Evolutionary conservation across 2,113 vertebrate genomes (phyloP).

Genomic region (Macquaria ambigua): DNA sequence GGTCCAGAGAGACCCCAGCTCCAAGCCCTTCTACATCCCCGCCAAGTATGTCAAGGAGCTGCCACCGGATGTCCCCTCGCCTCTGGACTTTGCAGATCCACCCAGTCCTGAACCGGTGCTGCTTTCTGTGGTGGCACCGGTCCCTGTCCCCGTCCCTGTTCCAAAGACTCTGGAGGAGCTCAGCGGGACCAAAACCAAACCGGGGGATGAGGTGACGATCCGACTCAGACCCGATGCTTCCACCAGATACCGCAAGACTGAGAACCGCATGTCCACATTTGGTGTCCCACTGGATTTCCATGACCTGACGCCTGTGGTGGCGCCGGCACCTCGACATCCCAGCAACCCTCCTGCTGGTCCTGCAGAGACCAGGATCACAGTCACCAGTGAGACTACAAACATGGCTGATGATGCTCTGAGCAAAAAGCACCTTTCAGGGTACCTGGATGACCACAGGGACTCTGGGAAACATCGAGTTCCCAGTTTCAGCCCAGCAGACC

Average conservation of each 20-base stretch:
- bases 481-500: slow-evolving; percentile 77
- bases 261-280: slow-evolving; percentile 87
- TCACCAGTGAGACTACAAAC: slow-evolving; percentile 23
- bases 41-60: slow-evolving; percentile 95
- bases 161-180: slow-evolving; percentile 67
- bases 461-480: slow-evolving; percentile 64
- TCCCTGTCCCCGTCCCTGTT: background rate
- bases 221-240: slow-evolving; percentile 58
- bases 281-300: slow-evolving; percentile 76
- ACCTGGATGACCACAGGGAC: slow-evolving; percentile 31
- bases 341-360: background rate
- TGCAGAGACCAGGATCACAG: background rate
- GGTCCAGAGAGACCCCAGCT: slow-evolving; percentile 81
- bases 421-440: slow-evolving; percentile 37
- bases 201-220: slow-evolving; percentile 79
- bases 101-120: slow-evolving; percentile 27
- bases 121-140: background rate
- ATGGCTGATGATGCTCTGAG: slow-evolving; percentile 4
- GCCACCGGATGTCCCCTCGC: slow-evolving; percentile 74
- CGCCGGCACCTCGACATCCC: background rate
- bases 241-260: slow-evolving; percentile 62
- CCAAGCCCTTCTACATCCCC: slow-evolving; percentile 92
- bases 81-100: slow-evolving; percentile 71
- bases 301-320: slow-evolving; percentile 33
- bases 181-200: slow-evolving; percentile 38